Evolutionary conservation across 92 coral and sea anemone species (phyloP), one percentile per base, ranked within the genome.

Genomic region (Hydrozoanthus gracilis): DNA sequence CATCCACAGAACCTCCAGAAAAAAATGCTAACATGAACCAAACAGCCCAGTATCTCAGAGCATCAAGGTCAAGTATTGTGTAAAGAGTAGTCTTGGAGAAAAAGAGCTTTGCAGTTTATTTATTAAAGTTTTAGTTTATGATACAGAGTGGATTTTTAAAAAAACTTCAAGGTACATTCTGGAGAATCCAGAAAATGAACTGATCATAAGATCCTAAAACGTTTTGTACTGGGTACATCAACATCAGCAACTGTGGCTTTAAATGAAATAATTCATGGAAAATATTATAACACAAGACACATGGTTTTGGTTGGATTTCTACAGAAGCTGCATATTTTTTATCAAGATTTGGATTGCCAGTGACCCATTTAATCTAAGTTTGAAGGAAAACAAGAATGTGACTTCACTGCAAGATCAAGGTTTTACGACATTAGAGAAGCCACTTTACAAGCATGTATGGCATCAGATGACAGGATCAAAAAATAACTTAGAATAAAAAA

Each of bases 21-120:
- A 9, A n/a, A 16, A 77, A 54, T 20, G 66, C 48, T 9, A 62
- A 77, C 17, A 80, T 80, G 75, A 80, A 80, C 50, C 73, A 74
- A 8, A 80, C 85, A 7, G 62, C 85, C 10, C 73, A 65, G 5
- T 66, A 17, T 68, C 74, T 80, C 18, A 18, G 85, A 16, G 85
- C 85, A 7, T 80, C 85, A 47, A 73, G 85, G 73, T 64, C 85
- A 48, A 80, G 85, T 68, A 80, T 80, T 50, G 85, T 80, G 85
- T 80, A 18, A 79, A 17, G 51, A 61, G 9, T 39, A 39, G 20
- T 8, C 45, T 47, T 46, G 13, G 79, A 12, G 48, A 76, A 76
- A 44, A 54, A 4, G 6, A 47, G 52, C 44, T 18, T 52, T n/a
- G 68, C 45, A 64, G 48, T 80, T 80, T 80, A 80, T 80, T 80